These are phyloP conservation scores for Orius insidiosus DNA, from an alignment of 1,140 invertebrate species.

Conservation along the genomic window DNA sequence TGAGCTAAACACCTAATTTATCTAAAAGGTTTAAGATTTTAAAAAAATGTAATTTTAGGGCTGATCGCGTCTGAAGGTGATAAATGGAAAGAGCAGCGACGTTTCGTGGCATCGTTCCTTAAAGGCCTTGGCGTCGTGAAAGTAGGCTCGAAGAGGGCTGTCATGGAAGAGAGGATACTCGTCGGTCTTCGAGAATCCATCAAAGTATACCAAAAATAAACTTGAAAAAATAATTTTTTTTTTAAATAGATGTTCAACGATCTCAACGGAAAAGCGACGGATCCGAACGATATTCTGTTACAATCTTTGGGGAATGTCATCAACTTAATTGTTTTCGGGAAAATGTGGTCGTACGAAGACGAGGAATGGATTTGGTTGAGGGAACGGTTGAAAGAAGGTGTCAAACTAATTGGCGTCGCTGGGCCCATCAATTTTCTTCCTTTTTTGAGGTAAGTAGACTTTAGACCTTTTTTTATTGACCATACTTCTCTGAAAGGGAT, in stretches of 20 bases:
- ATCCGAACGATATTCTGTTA: conserved; percentile 34
- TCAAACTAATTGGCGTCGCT: conserved; percentile 58
- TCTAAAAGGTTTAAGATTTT: too few species aligned
- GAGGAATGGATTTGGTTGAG: conserved; percentile 54
- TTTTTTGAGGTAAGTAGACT: conserved; percentile 46
- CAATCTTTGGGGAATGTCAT: conserved; percentile 59
- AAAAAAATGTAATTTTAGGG: conserved; percentile 31
- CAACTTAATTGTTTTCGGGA: conserved; percentile 58
- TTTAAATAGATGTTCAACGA: background rate
- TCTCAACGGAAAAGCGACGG: conserved; percentile 22
- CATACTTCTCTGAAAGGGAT: too few species aligned
- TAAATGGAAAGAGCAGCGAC: conserved; percentile 66
- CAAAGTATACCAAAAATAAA: conserved; percentile 34
- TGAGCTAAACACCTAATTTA: too few species aligned
- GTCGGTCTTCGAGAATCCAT: conserved; percentile 39
- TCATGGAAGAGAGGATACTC: conserved; percentile 48
- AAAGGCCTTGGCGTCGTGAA: conserved; percentile 60
- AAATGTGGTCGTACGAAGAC: conserved; percentile 44
- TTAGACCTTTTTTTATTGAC: too few species aligned
- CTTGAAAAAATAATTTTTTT: background rate
- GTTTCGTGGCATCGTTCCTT: conserved; percentile 49
- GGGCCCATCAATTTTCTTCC: conserved; percentile 69
- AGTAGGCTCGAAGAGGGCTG: conserved; percentile 35
- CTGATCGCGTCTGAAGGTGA: conserved; percentile 64
- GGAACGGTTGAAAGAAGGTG: conserved; percentile 56